Percentiles rank a stretch among this genome's conserved stretches.
These are phyloP conservation scores for Rallus limicola DNA, from an alignment of 2,113 vertebrate genomes.

Conservation along the genomic window DNA sequence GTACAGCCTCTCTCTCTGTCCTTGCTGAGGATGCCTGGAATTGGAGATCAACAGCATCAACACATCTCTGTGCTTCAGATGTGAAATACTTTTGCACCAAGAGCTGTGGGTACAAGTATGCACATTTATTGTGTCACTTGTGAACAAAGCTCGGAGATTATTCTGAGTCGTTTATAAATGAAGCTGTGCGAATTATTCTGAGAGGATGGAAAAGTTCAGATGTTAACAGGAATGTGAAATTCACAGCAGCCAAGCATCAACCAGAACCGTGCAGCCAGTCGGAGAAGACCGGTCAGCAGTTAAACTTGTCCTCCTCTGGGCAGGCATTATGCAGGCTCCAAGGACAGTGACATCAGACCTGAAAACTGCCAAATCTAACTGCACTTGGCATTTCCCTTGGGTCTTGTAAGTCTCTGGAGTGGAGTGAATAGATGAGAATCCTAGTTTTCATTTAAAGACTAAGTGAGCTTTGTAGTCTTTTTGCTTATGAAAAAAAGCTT, in stretches of 20 bases:
- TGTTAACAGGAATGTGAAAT: not conserved
- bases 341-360: conserved; percentile 9
- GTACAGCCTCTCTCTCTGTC: not conserved
- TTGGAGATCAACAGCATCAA: not conserved
- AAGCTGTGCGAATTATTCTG: not conserved
- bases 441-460: not conserved
- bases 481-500: not conserved
- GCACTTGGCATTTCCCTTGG: not conserved
- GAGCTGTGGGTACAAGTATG: fast-evolving
- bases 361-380: not conserved
- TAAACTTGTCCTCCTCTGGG: not conserved
- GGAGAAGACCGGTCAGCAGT: not conserved
- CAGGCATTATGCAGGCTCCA: not conserved
- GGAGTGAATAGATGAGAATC: not conserved
- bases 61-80: not conserved
- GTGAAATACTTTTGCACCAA: not conserved
- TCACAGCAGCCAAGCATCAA: not conserved
- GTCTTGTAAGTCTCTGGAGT: not conserved
- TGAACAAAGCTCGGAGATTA: not conserved
- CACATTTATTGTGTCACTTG: not conserved
- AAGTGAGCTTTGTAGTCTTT: not conserved
- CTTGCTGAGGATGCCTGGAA: not conserved
- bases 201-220: not conserved
- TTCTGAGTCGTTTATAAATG: not conserved
- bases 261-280: fast-evolving